Conservation (phyloP, 2,797 vertebrate genomes). For the Acrocephalus scirpaceus region DNA sequence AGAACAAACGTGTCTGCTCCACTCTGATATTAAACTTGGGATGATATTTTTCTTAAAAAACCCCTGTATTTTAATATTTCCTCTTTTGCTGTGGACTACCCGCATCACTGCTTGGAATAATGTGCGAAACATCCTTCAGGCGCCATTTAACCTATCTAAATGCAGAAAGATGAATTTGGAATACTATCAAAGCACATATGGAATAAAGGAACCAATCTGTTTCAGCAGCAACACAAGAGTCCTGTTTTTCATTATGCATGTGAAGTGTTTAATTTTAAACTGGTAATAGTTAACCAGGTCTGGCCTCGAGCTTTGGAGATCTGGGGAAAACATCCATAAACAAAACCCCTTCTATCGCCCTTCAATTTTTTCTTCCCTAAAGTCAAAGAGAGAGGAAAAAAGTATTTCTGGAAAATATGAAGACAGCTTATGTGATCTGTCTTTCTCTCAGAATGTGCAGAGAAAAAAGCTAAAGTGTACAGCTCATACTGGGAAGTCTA, state of each 20-base stretch:
- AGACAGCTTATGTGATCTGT: neutral
- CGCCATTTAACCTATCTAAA: constrained; percentile 23
- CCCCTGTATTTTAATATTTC: constrained; percentile 8
- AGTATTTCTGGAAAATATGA: neutral
- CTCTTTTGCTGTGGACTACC: neutral
- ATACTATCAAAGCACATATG: constrained; percentile 16
- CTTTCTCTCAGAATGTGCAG: neutral
- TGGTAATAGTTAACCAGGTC: constrained; percentile 18
- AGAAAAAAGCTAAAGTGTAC: neutral
- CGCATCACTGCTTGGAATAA: neutral
- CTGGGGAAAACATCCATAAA: neutral
- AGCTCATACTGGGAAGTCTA: neutral
- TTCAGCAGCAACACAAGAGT: neutral
- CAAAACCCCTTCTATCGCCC: neutral
- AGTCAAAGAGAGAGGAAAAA: neutral
- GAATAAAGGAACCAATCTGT: constrained; percentile 4
- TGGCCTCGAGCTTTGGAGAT: neutral
- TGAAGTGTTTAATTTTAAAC: constrained; percentile 57
- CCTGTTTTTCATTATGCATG: constrained; percentile 21
- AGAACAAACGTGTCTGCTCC: neutral
- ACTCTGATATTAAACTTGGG: neutral
- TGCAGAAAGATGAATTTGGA: constrained; percentile 36
- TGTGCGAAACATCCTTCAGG: neutral
- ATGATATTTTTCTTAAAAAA: constrained; percentile 20
- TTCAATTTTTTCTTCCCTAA: neutral